These are phyloP conservation scores for Natrix natrix DNA, from an alignment of 2,797 vertebrate genomes.

Conservation along the genomic window DNA sequence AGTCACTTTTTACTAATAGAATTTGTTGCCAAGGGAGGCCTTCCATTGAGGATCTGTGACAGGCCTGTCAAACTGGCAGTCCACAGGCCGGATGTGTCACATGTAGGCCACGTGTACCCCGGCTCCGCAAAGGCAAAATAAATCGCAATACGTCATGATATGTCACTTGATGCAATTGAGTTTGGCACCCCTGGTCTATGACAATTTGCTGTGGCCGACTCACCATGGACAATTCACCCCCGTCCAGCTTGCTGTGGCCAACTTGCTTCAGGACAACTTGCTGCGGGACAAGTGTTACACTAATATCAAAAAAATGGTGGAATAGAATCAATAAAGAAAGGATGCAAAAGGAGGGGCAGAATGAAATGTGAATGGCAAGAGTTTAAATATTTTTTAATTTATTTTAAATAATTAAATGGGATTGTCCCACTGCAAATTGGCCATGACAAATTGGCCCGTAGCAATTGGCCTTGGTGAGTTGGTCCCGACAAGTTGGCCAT, in stretches of 20 bases:
- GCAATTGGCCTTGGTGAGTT: background rate
- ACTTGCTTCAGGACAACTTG: background rate
- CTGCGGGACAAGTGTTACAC: background rate
- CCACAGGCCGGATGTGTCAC: too few species aligned
- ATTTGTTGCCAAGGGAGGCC: background rate
- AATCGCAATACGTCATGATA: too few species aligned
- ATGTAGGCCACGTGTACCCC: too few species aligned
- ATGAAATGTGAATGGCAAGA: background rate
- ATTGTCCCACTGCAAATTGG: background rate
- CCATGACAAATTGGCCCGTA: background rate
- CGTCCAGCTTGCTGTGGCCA: background rate
- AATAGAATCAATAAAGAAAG: background rate
- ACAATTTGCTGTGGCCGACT: background rate
- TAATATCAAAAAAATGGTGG: background rate
- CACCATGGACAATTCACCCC: too few species aligned
- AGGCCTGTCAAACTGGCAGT: background rate
- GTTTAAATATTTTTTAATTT: background rate
- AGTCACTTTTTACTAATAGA: background rate
- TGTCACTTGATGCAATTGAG: too few species aligned
- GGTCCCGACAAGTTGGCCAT: background rate
- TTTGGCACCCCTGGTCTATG: background rate
- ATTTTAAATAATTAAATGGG: background rate
- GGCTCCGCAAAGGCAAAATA: too few species aligned
- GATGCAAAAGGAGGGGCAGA: background rate
- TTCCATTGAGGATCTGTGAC: background rate